Percentiles rank a stretch among this genome's conserved stretches.
Conservation (phyloP, 2,888 invertebrate species). For the Phalera bucephala region DNA sequence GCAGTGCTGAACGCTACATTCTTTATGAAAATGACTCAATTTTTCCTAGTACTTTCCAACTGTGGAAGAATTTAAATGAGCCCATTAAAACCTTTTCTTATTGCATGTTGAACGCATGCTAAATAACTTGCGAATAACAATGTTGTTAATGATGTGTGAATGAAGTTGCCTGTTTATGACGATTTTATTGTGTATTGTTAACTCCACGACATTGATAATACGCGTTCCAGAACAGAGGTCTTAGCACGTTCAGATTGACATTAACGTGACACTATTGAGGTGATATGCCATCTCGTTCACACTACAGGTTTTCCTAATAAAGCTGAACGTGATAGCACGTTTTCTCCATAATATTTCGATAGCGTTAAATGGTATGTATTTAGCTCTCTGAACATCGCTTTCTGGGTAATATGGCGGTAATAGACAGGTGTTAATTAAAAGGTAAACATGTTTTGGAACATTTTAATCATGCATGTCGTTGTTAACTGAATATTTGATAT, state of each 20-base stretch:
- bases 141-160: conserved; percentile 42
- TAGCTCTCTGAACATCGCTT: background rate
- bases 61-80: conserved; percentile 40
- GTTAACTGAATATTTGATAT: too few species aligned
- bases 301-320: too few species aligned
- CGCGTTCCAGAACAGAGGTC: too few species aligned
- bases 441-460: background rate
- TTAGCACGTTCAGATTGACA: too few species aligned
- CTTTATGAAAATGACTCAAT: conserved; percentile 52
- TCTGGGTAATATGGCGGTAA: background rate
- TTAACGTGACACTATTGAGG: too few species aligned
- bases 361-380: too few species aligned
- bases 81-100: conserved; percentile 32
- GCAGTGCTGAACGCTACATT: conserved; percentile 9
- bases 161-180: conserved; percentile 34
- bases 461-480: too few species aligned
- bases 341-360: too few species aligned
- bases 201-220: too few species aligned
- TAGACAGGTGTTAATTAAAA: background rate
- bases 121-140: conserved; percentile 41
- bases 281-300: too few species aligned
- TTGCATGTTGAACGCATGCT: conserved; percentile 43
- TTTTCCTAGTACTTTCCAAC: conserved; percentile 40
- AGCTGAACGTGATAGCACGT: too few species aligned
- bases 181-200: background rate